phyloP scores from a whole-genome alignment of 2,797 vertebrate species.

The Phylloscopus collybita region DNA sequence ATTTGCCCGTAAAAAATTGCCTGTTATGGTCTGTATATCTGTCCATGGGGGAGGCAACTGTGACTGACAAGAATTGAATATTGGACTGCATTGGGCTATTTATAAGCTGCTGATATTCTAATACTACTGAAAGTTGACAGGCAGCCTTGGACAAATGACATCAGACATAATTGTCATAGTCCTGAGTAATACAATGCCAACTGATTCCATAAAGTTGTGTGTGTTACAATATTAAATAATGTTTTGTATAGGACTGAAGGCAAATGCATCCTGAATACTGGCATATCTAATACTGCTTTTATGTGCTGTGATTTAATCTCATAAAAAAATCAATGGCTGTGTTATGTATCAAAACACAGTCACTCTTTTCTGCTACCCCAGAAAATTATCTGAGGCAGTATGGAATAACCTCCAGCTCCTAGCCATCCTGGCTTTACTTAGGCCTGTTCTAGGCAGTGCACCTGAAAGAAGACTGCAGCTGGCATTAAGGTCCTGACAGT shows the following conservation, averaged over 20 bases:
- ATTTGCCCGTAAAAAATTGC: neutral
- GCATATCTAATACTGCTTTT: neutral
- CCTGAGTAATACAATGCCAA: neutral
- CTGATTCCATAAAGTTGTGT: neutral
- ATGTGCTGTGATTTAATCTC: neutral
- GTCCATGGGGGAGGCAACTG: neutral
- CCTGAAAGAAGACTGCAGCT: too few species aligned
- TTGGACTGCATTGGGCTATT: neutral
- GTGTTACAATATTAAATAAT: neutral
- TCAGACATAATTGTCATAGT: neutral
- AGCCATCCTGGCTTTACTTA: neutral
- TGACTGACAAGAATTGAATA: neutral
- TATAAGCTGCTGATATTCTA: neutral
- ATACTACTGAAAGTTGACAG: neutral
- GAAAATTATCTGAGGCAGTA: neutral
- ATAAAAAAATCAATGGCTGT: neutral
- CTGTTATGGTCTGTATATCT: neutral
- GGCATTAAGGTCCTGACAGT: too few species aligned
- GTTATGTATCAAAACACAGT: neutral
- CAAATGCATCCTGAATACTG: neutral
- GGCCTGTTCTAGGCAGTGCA: too few species aligned
- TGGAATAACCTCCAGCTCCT: neutral
- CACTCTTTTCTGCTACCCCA: neutral
- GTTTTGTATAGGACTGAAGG: neutral
- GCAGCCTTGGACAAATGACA: neutral